phyloP scores from a whole-genome alignment of 2,888 invertebrate genomes.

The Abscondita cerata region DNA sequence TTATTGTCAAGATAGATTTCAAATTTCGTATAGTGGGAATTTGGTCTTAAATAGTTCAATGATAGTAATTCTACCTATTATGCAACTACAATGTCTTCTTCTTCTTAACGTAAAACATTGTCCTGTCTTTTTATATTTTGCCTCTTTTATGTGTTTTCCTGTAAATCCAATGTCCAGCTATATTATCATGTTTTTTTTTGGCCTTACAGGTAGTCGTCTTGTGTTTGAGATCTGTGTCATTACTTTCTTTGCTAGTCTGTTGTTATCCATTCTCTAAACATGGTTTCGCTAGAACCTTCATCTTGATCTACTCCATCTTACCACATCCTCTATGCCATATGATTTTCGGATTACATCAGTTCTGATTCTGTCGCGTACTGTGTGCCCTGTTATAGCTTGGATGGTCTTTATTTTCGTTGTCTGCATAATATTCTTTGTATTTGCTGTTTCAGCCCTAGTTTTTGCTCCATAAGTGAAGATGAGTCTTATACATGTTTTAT shows the following conservation, averaged over 20 bases:
- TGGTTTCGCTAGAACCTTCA: neutral
- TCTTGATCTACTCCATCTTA: neutral
- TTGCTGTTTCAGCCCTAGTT: neutral
- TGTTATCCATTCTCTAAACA: neutral
- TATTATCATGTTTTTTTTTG: neutral
- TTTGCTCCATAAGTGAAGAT: neutral
- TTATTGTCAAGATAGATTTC: too few relatives aligned
- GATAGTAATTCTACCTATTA: too few relatives aligned
- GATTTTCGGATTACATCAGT: neutral
- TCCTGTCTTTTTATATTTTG: neutral
- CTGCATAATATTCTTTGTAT: neutral
- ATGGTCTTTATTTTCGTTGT: neutral
- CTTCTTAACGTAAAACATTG: neutral
- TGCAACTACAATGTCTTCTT: too few relatives aligned
- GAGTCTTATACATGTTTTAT: neutral
- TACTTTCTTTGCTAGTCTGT: neutral
- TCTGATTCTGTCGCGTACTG: slow-evolving; percentile 4
- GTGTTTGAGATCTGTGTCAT: neutral
- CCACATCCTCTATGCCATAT: slow-evolving; percentile 1
- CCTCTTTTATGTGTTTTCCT: neutral
- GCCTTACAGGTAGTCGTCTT: neutral
- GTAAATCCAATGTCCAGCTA: neutral
- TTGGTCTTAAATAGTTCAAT: too few relatives aligned
- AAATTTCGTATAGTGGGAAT: too few relatives aligned
- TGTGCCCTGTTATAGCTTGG: slow-evolving; percentile 3